Base-by-base conservation (phyloP, 2,888 invertebrate genomes). In the Tenodera sinensis region DNA sequence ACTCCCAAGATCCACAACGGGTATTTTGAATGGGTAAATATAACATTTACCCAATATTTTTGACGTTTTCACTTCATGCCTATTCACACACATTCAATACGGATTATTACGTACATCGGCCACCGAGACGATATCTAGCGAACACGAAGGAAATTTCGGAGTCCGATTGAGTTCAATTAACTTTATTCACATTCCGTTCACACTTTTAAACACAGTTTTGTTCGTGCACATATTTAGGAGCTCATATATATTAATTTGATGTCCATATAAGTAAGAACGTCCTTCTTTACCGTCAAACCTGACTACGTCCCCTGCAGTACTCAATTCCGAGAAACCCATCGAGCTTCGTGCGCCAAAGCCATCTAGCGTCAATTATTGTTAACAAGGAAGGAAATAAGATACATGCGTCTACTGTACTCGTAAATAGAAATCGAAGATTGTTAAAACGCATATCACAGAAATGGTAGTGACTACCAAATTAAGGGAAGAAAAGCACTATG, bases 11-110 rank as follows among this genome's bases (percentile, higher is more conserved):
- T 88, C 9, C 88, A 87, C 88, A n/a, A 81, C 81, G 87, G 28
- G 84, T 88, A 85, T 88, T 90, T 90, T 85, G 54, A 85, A 34
- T 86, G 90, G 90, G 90, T 90, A 90, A 90, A 90, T 85, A 86
- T 83, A 89, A 83, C 88, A 90, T 90, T 89, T 90, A 89, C 90
- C 90, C 90, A 88, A 82, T 89, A 86, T 88, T 88, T 90, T 47
- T 87, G 83, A 89, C 89, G 89, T 89, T 88, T 90, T 90, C 90
- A 90, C 88, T 90, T 90, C 90, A 90, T 90, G 84, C 89, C 89
- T 81, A 81, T 47, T 42, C 90, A 88, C 90, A 90, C 90, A 89
- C 90, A 89, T 87, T 81, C 90, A 71, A 87, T 42, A 86, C 84
- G 42, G 42, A n/a, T 85, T 84, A 84, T 90, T 90, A 89, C 90